These are phyloP conservation scores for Xanthia icteritia DNA, from an alignment of 2,888 invertebrate species.

Conservation along the genomic window DNA sequence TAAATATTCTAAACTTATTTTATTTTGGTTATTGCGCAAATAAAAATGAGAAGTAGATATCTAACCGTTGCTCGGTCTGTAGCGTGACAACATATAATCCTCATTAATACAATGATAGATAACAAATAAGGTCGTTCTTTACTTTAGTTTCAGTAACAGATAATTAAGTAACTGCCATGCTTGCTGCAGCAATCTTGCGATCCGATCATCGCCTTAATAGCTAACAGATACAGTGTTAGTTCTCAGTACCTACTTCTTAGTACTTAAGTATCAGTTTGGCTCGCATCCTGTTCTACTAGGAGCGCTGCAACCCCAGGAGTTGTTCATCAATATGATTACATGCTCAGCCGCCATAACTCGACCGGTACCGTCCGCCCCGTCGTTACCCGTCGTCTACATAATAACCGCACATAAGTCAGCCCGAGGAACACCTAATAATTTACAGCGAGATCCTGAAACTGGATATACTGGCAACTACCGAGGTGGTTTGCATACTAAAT, in stretches of 20 bases:
- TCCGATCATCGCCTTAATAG: conserved; percentile 8
- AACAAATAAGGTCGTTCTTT: conserved; percentile 56
- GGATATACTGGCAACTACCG: conserved; percentile 50
- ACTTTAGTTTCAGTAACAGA: conserved; percentile 42
- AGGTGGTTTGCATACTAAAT: conserved; percentile 60
- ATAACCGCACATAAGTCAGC: conserved; percentile 73
- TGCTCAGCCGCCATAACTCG: conserved; percentile 60
- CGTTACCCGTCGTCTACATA: conserved; percentile 61
- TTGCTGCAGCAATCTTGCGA: conserved; percentile 17
- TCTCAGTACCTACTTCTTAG: conserved; percentile 17
- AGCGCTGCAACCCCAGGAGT: conserved; percentile 53
- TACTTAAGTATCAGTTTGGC: conserved; percentile 45
- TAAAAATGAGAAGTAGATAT: conserved; percentile 1
- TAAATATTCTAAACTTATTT: conserved; percentile 1
- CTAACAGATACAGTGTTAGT: conserved; percentile 10
- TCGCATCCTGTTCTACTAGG: conserved; percentile 38
- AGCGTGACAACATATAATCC: conserved; percentile 25
- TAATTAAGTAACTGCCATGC: conserved; percentile 5
- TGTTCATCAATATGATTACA: conserved; percentile 76
- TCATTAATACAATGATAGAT: conserved; percentile 43
- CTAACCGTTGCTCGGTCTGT: conserved; percentile 17
- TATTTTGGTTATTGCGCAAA: background rate
- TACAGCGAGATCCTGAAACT: conserved; percentile 70
- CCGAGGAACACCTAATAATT: conserved; percentile 69
- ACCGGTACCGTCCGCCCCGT: conserved; percentile 60